phyloP scores from a whole-genome alignment of 2,888 invertebrate species.

The Mythimna impura region DNA sequence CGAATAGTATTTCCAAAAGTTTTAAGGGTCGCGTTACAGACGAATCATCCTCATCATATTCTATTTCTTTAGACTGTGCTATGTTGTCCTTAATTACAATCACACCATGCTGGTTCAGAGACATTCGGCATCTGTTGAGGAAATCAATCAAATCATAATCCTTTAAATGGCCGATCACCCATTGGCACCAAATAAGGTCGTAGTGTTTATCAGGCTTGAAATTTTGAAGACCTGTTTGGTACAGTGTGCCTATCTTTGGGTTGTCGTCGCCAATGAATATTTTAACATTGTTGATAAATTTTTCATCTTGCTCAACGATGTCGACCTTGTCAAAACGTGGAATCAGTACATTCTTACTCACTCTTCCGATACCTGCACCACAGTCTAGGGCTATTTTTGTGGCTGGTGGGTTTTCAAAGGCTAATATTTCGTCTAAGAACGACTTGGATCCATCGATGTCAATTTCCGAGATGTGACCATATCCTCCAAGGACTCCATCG shows the following conservation, averaged over 20 bases:
- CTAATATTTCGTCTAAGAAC: conserved; percentile 92
- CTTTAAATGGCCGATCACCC: conserved; percentile 97
- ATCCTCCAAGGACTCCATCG: conserved; percentile 98
- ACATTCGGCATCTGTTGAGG: conserved; percentile 91
- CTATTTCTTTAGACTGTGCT: conserved; percentile 90
- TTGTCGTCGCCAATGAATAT: conserved; percentile 81
- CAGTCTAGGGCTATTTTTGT: conserved; percentile 95
- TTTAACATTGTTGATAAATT: conserved; percentile 94
- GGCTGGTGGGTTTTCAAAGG: conserved; percentile 87
- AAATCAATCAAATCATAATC: conserved; percentile 95
- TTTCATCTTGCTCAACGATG: conserved; percentile 96
- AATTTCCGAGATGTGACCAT: conserved; percentile 95
- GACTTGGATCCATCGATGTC: conserved; percentile 96
- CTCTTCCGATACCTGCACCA: conserved; percentile 99
- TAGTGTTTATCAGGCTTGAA: conserved; percentile 33
- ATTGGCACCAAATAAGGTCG: conserved; percentile 77
- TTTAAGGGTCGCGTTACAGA: conserved; percentile 95
- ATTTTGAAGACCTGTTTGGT: conserved; percentile 89
- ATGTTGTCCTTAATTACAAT: conserved; percentile 93
- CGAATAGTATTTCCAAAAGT: conserved; percentile 92
- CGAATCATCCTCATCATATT: conserved; percentile 96
- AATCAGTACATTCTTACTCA: conserved; percentile 95
- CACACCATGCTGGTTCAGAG: conserved; percentile 75
- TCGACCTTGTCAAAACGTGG: conserved; percentile 96
- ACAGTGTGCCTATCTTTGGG: conserved; percentile 92